Evolutionary conservation across 2,888 invertebrate genomes (phyloP).

Genomic region (Helicoverpa assulta): DNA sequence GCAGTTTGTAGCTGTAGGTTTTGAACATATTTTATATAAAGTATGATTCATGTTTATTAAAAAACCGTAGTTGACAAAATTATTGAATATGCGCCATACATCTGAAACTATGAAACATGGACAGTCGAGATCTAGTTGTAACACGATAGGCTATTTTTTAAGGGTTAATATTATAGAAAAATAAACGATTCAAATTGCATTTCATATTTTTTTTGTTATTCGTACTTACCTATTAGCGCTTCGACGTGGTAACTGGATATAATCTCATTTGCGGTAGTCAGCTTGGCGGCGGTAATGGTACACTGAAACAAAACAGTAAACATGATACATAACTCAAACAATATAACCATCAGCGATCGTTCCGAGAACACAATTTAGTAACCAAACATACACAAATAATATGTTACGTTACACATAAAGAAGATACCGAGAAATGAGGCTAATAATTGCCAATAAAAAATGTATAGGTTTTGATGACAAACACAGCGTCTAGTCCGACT

Average conservation of each 20-base stretch:
- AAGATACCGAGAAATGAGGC: conserved; percentile 48
- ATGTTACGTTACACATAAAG: conserved; percentile 49
- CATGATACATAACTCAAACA: conserved; percentile 14
- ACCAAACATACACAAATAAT: conserved; percentile 55
- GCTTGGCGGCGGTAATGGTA: conserved; percentile 86
- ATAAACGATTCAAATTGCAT: no score
- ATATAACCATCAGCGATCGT: conserved; percentile 16
- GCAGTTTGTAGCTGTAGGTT: neutral
- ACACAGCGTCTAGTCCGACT: conserved; percentile 74
- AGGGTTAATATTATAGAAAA: no score
- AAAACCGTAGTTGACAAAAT: neutral
- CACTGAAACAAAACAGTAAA: conserved; percentile 76
- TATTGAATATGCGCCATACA: neutral
- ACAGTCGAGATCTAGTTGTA: no score
- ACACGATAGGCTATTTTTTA: no score
- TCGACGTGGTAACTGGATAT: conserved; percentile 86
- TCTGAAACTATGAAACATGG: no score
- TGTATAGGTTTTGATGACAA: conserved; percentile 71
- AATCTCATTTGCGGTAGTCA: conserved; percentile 90
- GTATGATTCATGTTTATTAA: no score
- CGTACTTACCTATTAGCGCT: conserved; percentile 88
- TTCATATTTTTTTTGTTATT: neutral
- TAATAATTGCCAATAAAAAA: conserved; percentile 61
- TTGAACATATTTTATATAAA: no score
- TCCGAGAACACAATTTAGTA: conserved; percentile 42